These are phyloP conservation scores for Branchipolynoe longqiensis DNA, from an alignment of 2,888 invertebrate species.

Conservation along the genomic window DNA sequence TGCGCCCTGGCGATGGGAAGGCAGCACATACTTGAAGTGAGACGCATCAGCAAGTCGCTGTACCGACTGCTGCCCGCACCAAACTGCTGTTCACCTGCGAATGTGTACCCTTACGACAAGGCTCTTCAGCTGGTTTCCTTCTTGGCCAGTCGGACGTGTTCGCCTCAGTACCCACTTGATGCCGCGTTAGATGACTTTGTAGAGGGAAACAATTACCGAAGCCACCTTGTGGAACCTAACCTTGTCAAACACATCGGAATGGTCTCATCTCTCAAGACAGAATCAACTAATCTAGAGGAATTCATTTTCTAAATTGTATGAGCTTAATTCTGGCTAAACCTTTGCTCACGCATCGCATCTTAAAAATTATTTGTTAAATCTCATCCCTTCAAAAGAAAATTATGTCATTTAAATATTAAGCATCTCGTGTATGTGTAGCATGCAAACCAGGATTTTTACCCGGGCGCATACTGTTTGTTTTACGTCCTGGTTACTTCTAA, in stretches of 20 bases:
- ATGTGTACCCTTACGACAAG: conserved; percentile 43
- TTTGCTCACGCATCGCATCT: too few relatives aligned
- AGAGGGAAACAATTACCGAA: conserved; percentile 17
- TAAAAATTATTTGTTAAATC: too few relatives aligned
- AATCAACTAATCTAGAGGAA: conserved; percentile 9
- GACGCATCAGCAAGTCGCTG: neutral
- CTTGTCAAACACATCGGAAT: conserved; percentile 56
- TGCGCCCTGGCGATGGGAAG: conserved; percentile 3
- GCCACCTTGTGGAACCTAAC: conserved; percentile 54
- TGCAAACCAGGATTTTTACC: too few relatives aligned
- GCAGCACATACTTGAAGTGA: conserved; percentile 12
- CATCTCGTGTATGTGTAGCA: too few relatives aligned
- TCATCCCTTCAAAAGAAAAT: too few relatives aligned
- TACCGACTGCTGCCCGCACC: conserved; percentile 44
- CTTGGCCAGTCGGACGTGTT: neutral
- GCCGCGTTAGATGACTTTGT: conserved; percentile 48
- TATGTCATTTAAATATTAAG: neutral
- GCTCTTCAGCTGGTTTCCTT: conserved; percentile 27
- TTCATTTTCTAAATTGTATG: conserved; percentile 49
- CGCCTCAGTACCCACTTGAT: conserved; percentile 36
- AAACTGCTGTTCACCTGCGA: conserved; percentile 57
- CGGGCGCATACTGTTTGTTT: too few relatives aligned
- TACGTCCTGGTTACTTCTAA: too few relatives aligned
- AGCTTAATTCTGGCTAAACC: too few relatives aligned
- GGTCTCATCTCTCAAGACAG: conserved; percentile 53